Conservation (phyloP, 2,113 vertebrate genomes). For the Lepus europaeus region DNA sequence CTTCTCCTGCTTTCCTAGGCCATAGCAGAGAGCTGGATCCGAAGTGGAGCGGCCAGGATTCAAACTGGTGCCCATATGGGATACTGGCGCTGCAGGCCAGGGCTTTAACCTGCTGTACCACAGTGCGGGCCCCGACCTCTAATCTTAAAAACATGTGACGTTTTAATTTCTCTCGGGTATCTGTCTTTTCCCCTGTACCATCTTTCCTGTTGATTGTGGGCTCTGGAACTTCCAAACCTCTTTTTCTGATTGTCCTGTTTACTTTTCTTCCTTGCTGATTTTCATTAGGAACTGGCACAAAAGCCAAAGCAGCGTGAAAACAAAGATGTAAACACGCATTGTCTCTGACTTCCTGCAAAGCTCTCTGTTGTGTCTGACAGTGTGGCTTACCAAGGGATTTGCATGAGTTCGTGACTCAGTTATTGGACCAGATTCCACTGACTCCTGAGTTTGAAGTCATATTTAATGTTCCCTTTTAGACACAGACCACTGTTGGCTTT, state of each 20-base stretch:
- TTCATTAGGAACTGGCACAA: background rate
- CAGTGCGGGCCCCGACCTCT: too few species aligned
- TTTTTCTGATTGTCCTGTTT: background rate
- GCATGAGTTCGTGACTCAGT: background rate
- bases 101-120: too few species aligned
- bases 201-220: background rate
- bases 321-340: background rate
- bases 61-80: too few species aligned
- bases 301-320: background rate
- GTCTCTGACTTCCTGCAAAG: background rate
- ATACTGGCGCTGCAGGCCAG: too few species aligned
- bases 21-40: too few species aligned
- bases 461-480: background rate
- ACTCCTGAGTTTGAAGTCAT: conserved; percentile 4
- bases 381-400: background rate
- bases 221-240: background rate
- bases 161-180: background rate
- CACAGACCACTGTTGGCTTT: background rate
- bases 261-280: background rate
- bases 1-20: too few species aligned
- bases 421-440: background rate
- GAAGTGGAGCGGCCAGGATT: too few species aligned
- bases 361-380: background rate
- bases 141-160: background rate
- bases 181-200: background rate